Evolutionary conservation across 2,888 invertebrate species (phyloP), one percentile per base, ranked within the genome.

Genomic region (Leptinotarsa tumamoca): DNA sequence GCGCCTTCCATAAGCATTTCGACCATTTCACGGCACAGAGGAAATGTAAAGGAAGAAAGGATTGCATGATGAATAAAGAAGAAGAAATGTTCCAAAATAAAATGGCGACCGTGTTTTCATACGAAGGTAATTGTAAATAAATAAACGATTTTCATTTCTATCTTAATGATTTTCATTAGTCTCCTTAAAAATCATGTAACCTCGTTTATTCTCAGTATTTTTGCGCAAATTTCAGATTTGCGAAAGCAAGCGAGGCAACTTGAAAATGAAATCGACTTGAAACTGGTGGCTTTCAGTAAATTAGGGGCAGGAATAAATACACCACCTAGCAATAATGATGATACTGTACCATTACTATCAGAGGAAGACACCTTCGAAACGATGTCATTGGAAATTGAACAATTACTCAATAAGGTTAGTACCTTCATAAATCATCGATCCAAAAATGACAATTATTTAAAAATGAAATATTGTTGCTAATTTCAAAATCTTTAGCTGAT

Each of bases 191-290:
- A 43, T 63, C 33, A 33, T 4, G 4, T 4, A 7, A 33, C 4
- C 33, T 33, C 27, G 33, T 5, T 21, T 58, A 58, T 58, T 13
- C 17, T 4, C 17, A n/a, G 33, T 17, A 33, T 73, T n/a, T 67
- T 50, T 67, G 23, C 7, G 7, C 23, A 52, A 58, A n/a, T 79
- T 90, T 78, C 85, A 97, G 98, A 96, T 88, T 89, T 98, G 73
- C 91, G 98, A 71, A 97, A 97, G 88, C 96, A 97, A 88, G 98
- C 99, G 2, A 91, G 98, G 76, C 93, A 95, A 77, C 89, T 98
- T 71, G 99, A 99, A 89, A 98, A 98, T 90, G 98, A 98, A 87
- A 96, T 99, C 82, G 99, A 99, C 88, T 90, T 96, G 15, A 99
- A 99, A 88, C 90, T 99, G 79, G 97, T 98, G 2, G 95, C 96